phyloP scores from a whole-genome alignment of 1,140 invertebrate genomes.

The Cheumatopsyche charites region DNA sequence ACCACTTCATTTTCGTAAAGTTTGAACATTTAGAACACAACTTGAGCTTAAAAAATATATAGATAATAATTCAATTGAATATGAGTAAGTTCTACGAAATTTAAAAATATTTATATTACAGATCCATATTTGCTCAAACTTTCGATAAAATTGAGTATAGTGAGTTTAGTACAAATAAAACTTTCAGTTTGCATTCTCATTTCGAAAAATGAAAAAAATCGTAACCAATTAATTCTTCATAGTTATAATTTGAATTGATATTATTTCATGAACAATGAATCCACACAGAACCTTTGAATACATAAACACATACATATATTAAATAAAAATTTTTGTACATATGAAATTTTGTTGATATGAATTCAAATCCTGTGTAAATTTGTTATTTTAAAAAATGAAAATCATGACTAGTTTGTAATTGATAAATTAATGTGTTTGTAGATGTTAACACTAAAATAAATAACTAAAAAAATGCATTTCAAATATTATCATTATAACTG shows the following conservation, averaged over 20 bases:
- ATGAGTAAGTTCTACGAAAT: not conserved
- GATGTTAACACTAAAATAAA: constrained; percentile 36
- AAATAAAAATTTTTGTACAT: not conserved
- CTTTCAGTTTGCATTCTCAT: too few relatives aligned
- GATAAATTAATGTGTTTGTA: constrained; percentile 47
- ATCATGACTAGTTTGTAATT: constrained; percentile 28
- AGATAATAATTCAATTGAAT: constrained; percentile 9
- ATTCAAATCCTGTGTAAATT: constrained; percentile 31
- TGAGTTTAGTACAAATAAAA: constrained; percentile 11
- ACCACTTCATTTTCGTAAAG: constrained; percentile 4
- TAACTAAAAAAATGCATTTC: constrained; percentile 32
- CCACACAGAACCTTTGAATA: not conserved
- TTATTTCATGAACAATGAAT: not conserved
- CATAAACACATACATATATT: not conserved
- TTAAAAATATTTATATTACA: not conserved
- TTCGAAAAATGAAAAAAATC: not conserved
- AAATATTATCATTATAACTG: constrained; percentile 44
- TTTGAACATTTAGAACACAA: not conserved
- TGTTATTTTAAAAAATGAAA: constrained; percentile 35
- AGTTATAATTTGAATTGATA: not conserved
- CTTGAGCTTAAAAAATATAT: constrained; percentile 20
- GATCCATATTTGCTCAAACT: not conserved
- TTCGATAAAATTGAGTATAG: constrained; percentile 12
- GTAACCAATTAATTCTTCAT: not conserved
- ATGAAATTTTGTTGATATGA: constrained; percentile 2